Percentiles rank a stretch among this genome's conserved stretches.
phyloP scores from a whole-genome alignment of 2,888 invertebrate species.

The Rotaria macrura region DNA sequence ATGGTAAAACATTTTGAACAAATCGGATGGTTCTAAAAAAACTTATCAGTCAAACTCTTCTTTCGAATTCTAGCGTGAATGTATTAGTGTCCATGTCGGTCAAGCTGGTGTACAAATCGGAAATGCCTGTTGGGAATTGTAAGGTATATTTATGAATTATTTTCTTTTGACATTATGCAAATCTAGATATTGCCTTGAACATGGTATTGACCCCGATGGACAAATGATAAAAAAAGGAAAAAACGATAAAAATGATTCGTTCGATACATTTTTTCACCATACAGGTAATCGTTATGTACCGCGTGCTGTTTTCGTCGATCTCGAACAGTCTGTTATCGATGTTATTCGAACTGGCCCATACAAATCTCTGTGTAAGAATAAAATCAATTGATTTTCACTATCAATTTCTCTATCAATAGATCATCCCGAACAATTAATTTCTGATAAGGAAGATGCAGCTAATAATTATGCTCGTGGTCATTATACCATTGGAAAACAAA shows the following conservation, averaged over 20 bases:
- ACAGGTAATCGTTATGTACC: slow-evolving; percentile 75
- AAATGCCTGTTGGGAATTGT: slow-evolving; percentile 56
- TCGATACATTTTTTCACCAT: slow-evolving; percentile 68
- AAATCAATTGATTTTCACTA: slow-evolving; percentile 40
- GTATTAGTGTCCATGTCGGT: slow-evolving; percentile 32
- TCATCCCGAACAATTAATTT: slow-evolving; percentile 48
- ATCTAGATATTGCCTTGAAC: slow-evolving; percentile 53
- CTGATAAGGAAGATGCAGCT: slow-evolving; percentile 70
- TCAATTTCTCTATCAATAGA: slow-evolving; percentile 28
- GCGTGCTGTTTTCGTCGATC: slow-evolving; percentile 69
- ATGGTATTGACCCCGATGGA: slow-evolving; percentile 48
- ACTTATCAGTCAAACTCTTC: no score
- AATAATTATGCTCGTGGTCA: slow-evolving; percentile 73
- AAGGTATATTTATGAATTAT: slow-evolving; percentile 36
- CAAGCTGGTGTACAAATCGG: slow-evolving; percentile 51
- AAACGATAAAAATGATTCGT: slow-evolving; percentile 74
- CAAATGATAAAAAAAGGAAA: slow-evolving; percentile 35
- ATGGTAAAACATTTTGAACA: not conserved
- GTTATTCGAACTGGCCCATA: slow-evolving; percentile 45
- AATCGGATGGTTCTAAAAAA: no score
- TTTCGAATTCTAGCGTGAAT: slow-evolving; percentile 23
- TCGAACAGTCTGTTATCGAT: slow-evolving; percentile 82
- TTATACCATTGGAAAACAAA: slow-evolving; percentile 53
- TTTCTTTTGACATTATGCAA: not conserved
- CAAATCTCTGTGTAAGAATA: slow-evolving; percentile 38